Evolutionary conservation across 2,888 invertebrate species (phyloP), one percentile per base, ranked within the genome.

Genomic region (Ferrisia virgata): DNA sequence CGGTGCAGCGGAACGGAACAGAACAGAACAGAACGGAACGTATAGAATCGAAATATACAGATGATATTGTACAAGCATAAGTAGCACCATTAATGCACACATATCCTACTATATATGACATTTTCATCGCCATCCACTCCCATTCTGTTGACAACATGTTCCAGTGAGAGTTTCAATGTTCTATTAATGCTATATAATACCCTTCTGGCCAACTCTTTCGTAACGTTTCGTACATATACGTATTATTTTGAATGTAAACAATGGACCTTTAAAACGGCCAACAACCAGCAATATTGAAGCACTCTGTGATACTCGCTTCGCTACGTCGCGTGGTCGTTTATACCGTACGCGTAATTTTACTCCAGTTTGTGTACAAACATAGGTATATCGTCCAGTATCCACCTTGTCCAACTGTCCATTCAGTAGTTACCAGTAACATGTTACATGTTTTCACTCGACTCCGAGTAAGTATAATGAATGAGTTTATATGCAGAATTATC

Each of bases 201-300:
- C 36, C 72, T 76, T 36, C 18, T 33, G 22, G 9, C 6, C 22
- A 53, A 53, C 18, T 47, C 22, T 18, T 53, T 6, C 36, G 36
- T 36, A 8, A 8, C 36, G 8, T 4, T 36, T 6, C 36, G 36
- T 8, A 36, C 8, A 36, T 36, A 8, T 36, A 8, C n/a, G 15
- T 33, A 69, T 33, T 69, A 69, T 69, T 69, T 33, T 76, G 36
- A 72, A 72, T 72, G 72, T 72, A 72, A 72, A 72, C 72, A 72
- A 72, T 72, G 36, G 72, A 36, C 72, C 72, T 36, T 72, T 72
- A 33, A 64, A 64, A 64, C 72, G 72, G 72, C 28, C 72, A 33
- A 36, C 72, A n/a, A 72, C 53, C 53, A 53, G n/a, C n/a, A n/a
- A n/a, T n/a, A n/a, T n/a, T n/a, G n/a, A n/a, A n/a, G n/a, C n/a